Conservation (phyloP, 2,113 vertebrate genomes). For the Notothenia coriiceps region DNA sequence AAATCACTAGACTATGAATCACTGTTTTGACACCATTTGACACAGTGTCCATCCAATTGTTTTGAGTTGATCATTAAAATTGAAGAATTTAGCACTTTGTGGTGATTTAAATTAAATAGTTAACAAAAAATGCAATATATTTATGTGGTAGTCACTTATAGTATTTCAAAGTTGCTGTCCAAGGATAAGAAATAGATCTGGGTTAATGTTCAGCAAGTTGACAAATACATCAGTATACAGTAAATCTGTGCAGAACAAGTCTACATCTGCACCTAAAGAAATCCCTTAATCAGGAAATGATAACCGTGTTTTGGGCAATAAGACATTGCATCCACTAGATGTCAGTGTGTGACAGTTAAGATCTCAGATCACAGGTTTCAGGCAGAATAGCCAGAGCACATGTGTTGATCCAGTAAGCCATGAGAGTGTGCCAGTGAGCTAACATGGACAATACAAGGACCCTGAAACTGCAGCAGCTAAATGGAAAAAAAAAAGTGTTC, state of each 20-base stretch:
- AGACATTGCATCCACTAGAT: constrained; percentile 28
- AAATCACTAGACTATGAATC: not conserved
- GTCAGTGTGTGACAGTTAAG: constrained; percentile 26
- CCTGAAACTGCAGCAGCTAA: too few relatives aligned
- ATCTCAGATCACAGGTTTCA: not conserved
- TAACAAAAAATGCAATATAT: not conserved
- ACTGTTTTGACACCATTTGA: not conserved
- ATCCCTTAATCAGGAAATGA: not conserved
- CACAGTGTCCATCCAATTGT: not conserved
- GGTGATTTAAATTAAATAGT: not conserved
- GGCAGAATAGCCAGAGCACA: too few relatives aligned
- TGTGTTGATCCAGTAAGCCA: not conserved
- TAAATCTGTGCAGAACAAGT: not conserved
- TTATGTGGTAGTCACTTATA: not conserved
- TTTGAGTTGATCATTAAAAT: not conserved
- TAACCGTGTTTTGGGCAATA: not conserved
- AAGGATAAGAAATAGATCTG: too few relatives aligned
- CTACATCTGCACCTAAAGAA: not conserved
- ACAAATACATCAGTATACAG: not conserved
- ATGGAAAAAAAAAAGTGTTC: too few relatives aligned
- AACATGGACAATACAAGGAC: not conserved
- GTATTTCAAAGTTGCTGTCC: not conserved
- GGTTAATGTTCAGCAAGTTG: not conserved
- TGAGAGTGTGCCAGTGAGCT: too few relatives aligned
- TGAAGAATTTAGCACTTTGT: not conserved